Percentiles rank a stretch among this genome's conserved stretches.
These are phyloP conservation scores for Grantiella picta DNA, from an alignment of 2,113 vertebrate species.

Conservation along the genomic window DNA sequence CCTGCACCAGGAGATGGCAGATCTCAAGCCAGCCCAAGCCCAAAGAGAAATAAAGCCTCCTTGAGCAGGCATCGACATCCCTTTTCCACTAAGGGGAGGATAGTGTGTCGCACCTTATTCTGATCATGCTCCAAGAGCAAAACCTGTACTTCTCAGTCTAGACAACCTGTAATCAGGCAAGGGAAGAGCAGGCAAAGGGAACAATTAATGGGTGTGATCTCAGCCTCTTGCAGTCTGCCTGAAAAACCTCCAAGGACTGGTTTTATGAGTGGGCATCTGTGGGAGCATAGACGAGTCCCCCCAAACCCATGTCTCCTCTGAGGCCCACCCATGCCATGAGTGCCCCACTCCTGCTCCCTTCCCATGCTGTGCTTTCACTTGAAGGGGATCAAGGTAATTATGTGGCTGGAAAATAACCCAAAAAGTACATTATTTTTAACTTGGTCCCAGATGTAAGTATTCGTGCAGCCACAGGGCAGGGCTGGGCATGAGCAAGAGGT, in stretches of 20 bases:
- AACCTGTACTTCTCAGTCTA: constrained; percentile 34
- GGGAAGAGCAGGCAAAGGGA: neutral
- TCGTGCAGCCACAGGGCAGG: fast-evolving
- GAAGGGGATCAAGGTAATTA: neutral
- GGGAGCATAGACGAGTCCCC: neutral
- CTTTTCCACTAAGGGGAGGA: neutral
- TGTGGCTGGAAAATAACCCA: neutral
- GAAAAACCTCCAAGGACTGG: neutral
- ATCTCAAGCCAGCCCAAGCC: neutral
- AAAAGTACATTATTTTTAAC: neutral
- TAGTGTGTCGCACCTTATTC: neutral
- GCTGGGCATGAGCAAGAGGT: neutral
- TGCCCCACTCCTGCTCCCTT: neutral
- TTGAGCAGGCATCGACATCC: neutral
- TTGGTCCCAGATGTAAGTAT: neutral
- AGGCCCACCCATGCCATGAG: fast-evolving
- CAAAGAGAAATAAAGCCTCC: neutral
- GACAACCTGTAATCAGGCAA: constrained; percentile 33
- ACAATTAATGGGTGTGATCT: constrained; percentile 24
- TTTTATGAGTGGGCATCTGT: neutral
- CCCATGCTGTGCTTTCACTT: neutral
- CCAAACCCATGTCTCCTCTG: neutral
- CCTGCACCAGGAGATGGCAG: neutral
- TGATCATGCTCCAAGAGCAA: constrained; percentile 13
- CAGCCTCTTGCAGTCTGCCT: neutral